Conservation (phyloP, 2,113 vertebrate genomes). For the Marmota flaviventris region DNA sequence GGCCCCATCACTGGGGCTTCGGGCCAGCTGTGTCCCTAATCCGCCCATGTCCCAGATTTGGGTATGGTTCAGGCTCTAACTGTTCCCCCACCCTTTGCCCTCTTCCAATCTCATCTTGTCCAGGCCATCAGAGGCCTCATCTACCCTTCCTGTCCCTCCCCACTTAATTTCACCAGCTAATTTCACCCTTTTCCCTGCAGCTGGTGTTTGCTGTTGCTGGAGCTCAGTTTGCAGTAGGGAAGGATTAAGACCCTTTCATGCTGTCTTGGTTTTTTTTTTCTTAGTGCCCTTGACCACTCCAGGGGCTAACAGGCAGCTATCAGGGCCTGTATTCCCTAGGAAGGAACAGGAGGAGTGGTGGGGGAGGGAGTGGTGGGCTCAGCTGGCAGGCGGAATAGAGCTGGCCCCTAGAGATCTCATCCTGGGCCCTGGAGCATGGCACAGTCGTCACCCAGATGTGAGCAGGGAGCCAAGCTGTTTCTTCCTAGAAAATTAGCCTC, state of each 20-base stretch:
- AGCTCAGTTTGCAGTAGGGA: constrained; percentile 58
- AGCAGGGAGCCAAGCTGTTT: constrained; percentile 48
- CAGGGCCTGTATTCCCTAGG: constrained; percentile 72
- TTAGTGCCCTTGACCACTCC: constrained; percentile 59
- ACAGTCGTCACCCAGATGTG: constrained; percentile 30
- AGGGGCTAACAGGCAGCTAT: constrained; percentile 74
- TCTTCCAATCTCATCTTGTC: constrained; percentile 65
- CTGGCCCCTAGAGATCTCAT: constrained; percentile 58
- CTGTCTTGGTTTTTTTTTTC: background rate
- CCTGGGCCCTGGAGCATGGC: constrained; percentile 52
- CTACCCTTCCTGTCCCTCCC: constrained; percentile 33
- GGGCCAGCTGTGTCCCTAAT: constrained; percentile 80
- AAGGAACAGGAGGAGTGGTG: constrained; percentile 47
- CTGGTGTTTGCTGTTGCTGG: constrained; percentile 73
- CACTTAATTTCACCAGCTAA: constrained; percentile 64
- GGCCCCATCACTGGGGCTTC: constrained; percentile 45
- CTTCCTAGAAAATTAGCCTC: constrained; percentile 67
- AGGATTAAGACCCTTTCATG: constrained; percentile 75
- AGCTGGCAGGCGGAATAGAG: constrained; percentile 78
- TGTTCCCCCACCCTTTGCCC: background rate
- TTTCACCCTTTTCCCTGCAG: constrained; percentile 68
- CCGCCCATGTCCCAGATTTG: constrained; percentile 69
- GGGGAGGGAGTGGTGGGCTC: constrained; percentile 64
- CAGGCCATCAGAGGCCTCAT: constrained; percentile 60
- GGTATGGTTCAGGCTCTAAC: constrained; percentile 66